phyloP scores from a whole-genome alignment of 2,113 vertebrate genomes.

The Nothobranchius kuhntae region DNA sequence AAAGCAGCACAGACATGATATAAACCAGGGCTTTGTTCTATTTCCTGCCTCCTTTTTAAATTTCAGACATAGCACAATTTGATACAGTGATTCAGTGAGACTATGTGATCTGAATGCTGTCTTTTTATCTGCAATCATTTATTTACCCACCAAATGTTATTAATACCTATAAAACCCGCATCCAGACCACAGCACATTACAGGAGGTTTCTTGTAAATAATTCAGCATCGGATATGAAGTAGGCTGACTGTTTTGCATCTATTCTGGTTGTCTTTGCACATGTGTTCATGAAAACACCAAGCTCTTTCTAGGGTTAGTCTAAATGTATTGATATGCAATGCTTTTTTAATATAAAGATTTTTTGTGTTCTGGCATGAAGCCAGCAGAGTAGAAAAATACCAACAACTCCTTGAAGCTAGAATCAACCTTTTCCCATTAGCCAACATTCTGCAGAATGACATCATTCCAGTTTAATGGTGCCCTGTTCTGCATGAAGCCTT shows the following conservation, averaged over 20 bases:
- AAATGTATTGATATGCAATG: neutral
- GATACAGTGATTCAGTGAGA: constrained; percentile 6
- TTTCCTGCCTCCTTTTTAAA: constrained; percentile 10
- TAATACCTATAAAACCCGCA: constrained; percentile 27
- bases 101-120: neutral
- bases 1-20: constrained; percentile 25
- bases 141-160: neutral
- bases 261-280: constrained; percentile 23
- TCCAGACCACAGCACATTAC: constrained; percentile 31
- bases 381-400: constrained; percentile 61
- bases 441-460: constrained; percentile 29
- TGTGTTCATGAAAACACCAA: constrained; percentile 41
- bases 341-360: constrained; percentile 29
- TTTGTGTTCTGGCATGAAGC: constrained; percentile 50
- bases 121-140: neutral
- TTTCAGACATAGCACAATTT: constrained; percentile 30
- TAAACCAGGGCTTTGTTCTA: constrained; percentile 29
- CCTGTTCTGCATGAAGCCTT: constrained; percentile 12
- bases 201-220: constrained; percentile 54
- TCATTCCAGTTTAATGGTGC: neutral
- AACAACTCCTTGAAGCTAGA: constrained; percentile 62
- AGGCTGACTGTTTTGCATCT: constrained; percentile 34
- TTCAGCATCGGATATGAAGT: constrained; percentile 41
- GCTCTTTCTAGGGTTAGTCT: constrained; percentile 1
- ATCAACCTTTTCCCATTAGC: constrained; percentile 63